phyloP scores from a whole-genome alignment of 2,113 vertebrate genomes.

The Phrynocephalus versicolor region DNA sequence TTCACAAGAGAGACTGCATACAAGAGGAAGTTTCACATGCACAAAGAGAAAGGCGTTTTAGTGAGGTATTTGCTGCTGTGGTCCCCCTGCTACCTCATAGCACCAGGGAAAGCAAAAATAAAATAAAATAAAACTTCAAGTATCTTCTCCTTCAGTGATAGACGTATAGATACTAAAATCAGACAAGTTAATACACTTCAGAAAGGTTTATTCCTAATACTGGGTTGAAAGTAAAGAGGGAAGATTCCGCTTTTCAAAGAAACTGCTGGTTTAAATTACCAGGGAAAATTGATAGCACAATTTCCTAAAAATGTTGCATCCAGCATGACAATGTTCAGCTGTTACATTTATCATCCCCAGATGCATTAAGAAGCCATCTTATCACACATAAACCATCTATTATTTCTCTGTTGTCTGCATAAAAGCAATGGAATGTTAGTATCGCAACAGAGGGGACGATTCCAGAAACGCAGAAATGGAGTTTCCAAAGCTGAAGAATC shows the following conservation, averaged over 20 bases:
- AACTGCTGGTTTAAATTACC: not conserved
- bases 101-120: not conserved
- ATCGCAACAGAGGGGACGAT: no score
- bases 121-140: not conserved
- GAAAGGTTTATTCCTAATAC: not conserved
- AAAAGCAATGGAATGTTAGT: not conserved
- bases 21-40: no score
- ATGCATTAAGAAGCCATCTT: not conserved
- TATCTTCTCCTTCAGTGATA: not conserved
- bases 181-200: not conserved
- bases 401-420: not conserved
- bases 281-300: not conserved
- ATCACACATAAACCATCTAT: not conserved
- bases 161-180: not conserved
- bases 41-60: not conserved
- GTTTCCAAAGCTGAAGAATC: no score
- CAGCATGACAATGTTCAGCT: not conserved
- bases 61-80: not conserved
- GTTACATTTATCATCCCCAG: not conserved
- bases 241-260: constrained; percentile 17
- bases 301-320: constrained; percentile 32
- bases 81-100: not conserved
- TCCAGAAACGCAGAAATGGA: no score
- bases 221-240: constrained; percentile 18
- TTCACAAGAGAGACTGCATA: no score